Percentiles rank a stretch among this genome's conserved stretches.
These are phyloP conservation scores for Adineta ricciae DNA, from an alignment of 2,888 invertebrate species.

Conservation along the genomic window DNA sequence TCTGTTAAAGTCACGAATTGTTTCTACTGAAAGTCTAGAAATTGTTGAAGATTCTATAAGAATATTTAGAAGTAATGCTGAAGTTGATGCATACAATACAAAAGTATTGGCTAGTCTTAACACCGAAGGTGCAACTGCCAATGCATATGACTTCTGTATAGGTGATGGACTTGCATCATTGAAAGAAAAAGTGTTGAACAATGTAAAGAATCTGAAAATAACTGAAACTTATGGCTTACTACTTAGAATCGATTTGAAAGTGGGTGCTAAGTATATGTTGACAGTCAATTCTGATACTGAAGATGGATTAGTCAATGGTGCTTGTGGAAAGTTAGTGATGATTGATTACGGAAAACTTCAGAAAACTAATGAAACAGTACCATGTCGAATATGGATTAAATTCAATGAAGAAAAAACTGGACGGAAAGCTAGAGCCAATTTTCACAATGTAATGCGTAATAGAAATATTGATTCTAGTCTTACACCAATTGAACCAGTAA, in stretches of 20 bases:
- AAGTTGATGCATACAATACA: too few relatives aligned
- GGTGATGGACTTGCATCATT: too few relatives aligned
- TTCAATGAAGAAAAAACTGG: background rate
- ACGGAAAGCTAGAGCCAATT: too few relatives aligned
- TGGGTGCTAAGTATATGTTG: background rate
- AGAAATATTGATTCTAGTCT: too few relatives aligned
- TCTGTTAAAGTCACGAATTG: too few relatives aligned
- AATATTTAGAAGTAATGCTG: background rate
- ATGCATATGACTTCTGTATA: conserved; percentile 6
- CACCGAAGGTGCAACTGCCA: background rate
- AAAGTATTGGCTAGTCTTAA: conserved; percentile 8
- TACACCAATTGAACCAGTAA: background rate
- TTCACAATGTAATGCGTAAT: too few relatives aligned
- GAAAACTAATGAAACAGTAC: background rate
- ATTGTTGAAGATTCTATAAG: background rate
- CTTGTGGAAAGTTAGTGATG: too few relatives aligned
- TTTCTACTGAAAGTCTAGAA: background rate
- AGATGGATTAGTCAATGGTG: too few relatives aligned
- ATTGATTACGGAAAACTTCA: too few relatives aligned
- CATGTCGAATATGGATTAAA: background rate
- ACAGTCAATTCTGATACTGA: background rate
- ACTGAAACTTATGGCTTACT: background rate
- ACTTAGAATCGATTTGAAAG: background rate
- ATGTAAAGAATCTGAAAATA: too few relatives aligned
- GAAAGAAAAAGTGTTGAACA: too few relatives aligned